Evolutionary conservation across 37 sponge, comb jelly and placozoan genomes (phyloP).

Genomic region (Mnemiopsis leidyi): DNA sequence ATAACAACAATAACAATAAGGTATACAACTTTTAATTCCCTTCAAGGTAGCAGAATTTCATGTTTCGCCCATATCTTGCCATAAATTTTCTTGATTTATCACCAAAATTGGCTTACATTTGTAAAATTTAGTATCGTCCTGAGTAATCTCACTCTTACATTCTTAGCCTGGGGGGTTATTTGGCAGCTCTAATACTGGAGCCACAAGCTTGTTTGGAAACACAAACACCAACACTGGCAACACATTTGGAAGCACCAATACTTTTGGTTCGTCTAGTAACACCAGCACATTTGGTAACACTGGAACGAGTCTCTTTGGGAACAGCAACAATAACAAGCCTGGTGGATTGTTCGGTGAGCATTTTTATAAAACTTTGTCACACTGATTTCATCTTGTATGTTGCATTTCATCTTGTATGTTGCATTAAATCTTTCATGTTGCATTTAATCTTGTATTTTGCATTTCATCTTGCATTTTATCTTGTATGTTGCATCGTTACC

Average conservation of each 20-base stretch:
- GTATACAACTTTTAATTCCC: too few species aligned
- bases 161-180: constrained; percentile 52
- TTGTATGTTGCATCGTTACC: too few species aligned
- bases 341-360: constrained; percentile 25
- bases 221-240: constrained; percentile 25
- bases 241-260: constrained; percentile 27
- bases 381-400: too few species aligned
- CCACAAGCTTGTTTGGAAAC: constrained; percentile 28
- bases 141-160: background rate
- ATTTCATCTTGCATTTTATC: too few species aligned
- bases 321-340: background rate
- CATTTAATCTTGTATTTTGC: too few species aligned
- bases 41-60: too few species aligned
- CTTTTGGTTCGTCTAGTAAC: background rate
- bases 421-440: too few species aligned
- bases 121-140: too few species aligned
- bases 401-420: too few species aligned
- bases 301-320: constrained; percentile 45
- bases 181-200: constrained; percentile 47
- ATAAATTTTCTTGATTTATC: too few species aligned
- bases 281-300: constrained; percentile 6
- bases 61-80: background rate
- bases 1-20: background rate
- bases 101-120: too few species aligned
- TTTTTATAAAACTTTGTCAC: background rate